Conservation (phyloP, 2,113 vertebrate genomes). For the Orientallactaga bullata region DNA sequence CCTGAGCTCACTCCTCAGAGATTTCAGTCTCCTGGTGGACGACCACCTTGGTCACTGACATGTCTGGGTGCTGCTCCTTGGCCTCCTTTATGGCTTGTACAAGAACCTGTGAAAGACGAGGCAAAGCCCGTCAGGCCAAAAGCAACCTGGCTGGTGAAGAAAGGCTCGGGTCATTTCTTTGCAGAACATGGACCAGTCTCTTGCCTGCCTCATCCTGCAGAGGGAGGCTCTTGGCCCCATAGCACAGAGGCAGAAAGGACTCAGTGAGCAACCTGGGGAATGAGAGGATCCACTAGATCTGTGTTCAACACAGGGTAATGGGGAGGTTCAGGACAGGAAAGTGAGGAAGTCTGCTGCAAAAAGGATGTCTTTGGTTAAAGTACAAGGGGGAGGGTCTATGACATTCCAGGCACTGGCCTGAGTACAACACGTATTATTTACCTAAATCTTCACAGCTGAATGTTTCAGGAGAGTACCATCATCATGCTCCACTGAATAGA, state of each 20-base stretch:
- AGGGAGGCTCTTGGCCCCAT: not conserved
- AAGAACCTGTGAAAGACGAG: slow-evolving; percentile 89
- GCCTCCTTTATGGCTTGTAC: slow-evolving; percentile 98
- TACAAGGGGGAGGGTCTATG: not conserved
- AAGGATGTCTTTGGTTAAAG: not conserved
- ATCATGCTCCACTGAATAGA: not conserved
- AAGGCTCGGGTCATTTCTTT: not conserved
- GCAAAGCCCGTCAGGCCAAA: not conserved
- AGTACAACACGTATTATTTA: not conserved
- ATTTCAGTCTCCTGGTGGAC: slow-evolving; percentile 99
- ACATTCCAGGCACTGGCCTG: not conserved
- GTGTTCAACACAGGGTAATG: not conserved
- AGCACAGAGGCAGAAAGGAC: not conserved
- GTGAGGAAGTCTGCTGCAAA: not conserved
- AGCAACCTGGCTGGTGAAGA: not conserved
- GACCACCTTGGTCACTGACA: slow-evolving; percentile 99
- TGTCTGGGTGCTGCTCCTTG: slow-evolving; percentile 98
- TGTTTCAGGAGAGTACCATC: not conserved
- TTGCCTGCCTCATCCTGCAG: not conserved
- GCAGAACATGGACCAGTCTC: not conserved
- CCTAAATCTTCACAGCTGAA: not conserved
- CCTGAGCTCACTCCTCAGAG: slow-evolving; percentile 90
- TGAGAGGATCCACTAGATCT: not conserved
- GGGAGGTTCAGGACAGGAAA: not conserved
- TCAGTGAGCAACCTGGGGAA: not conserved